Evolutionary conservation across 2,797 vertebrate species (phyloP).

Genomic region (Ibycter americanus): DNA sequence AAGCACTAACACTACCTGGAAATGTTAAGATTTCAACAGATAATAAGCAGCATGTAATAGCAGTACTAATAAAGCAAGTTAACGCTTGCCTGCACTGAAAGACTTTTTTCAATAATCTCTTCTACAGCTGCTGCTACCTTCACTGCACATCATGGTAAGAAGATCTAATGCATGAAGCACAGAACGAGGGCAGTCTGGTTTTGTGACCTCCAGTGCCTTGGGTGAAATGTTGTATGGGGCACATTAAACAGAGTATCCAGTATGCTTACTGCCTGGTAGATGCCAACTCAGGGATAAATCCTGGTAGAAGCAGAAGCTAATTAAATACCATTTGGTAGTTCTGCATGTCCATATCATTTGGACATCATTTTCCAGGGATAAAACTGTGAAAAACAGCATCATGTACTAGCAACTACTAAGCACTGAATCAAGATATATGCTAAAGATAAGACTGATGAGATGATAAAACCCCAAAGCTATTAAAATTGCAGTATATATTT

Average conservation of each 20-base stretch:
- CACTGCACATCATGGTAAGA: background rate
- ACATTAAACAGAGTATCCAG: background rate
- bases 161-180: background rate
- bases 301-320: background rate
- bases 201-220: background rate
- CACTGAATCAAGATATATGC: background rate
- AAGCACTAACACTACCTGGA: background rate
- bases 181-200: background rate
- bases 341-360: background rate
- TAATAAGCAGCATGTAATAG: background rate
- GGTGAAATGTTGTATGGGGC: background rate
- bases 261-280: background rate
- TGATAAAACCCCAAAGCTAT: background rate
- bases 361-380: background rate
- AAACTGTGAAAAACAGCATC: background rate
- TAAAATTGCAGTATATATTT: background rate
- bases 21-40: background rate
- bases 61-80: background rate
- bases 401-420: background rate
- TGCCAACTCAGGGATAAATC: background rate
- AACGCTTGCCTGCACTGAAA: background rate
- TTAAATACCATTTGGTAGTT: background rate
- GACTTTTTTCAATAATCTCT: background rate
- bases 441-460: background rate
- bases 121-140: background rate